Conservation (phyloP, 2,113 vertebrate species). For the Syngnathoides biaculeatus region DNA sequence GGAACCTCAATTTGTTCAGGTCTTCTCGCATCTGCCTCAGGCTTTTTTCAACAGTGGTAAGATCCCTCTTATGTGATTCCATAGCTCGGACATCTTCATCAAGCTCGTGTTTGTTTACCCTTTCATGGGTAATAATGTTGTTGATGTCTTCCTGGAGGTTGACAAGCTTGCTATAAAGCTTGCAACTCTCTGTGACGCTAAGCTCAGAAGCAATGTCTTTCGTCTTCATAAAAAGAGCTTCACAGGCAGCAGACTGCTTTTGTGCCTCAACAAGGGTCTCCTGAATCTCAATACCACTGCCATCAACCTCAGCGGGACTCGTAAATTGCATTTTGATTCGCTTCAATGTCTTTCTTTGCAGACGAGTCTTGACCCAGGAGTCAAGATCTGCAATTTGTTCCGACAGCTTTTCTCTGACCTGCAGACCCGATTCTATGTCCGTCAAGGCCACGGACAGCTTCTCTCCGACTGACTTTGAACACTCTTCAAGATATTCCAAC, state of each 20-base stretch:
- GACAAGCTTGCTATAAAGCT: constrained; percentile 76
- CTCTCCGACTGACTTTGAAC: constrained; percentile 75
- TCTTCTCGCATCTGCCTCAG: constrained; percentile 59
- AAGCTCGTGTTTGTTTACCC: constrained; percentile 68
- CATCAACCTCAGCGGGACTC: constrained; percentile 57
- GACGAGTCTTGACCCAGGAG: constrained; percentile 67
- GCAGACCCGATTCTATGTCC: constrained; percentile 77
- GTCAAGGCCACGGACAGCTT: constrained; percentile 73
- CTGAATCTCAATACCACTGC: constrained; percentile 57
- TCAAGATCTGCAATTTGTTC: constrained; percentile 76
- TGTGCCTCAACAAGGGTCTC: constrained; percentile 69
- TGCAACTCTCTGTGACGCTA: constrained; percentile 76
- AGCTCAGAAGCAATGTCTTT: constrained; percentile 72
- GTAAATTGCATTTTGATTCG: constrained; percentile 36
- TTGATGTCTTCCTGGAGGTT: constrained; percentile 75
- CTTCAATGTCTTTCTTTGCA: constrained; percentile 48
- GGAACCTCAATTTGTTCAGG: constrained; percentile 55
- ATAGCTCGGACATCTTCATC: constrained; percentile 60
- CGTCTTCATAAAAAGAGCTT: constrained; percentile 72
- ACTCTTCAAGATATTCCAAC: constrained; percentile 71
- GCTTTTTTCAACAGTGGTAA: constrained; percentile 67
- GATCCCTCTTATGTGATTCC: constrained; percentile 64
- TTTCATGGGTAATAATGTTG: constrained; percentile 69
- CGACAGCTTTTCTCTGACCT: constrained; percentile 78
- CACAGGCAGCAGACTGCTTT: constrained; percentile 68